phyloP scores from a whole-genome alignment of 2,888 invertebrate species.

The Cylindroiulus punctatus region DNA sequence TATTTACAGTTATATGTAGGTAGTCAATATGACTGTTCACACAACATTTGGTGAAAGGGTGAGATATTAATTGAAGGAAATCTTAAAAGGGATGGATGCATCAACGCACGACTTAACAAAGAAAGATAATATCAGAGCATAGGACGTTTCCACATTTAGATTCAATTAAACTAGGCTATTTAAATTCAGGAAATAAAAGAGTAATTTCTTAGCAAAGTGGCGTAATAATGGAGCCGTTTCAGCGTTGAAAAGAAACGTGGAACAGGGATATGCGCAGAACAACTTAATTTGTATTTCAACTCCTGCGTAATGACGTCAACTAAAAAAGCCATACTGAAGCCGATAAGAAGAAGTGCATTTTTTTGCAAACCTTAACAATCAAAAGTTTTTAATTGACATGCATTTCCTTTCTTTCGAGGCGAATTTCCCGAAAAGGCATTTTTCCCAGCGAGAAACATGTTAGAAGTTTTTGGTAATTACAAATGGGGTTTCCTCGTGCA shows the following conservation, averaged over 20 bases:
- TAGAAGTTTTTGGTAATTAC: slow-evolving; percentile 11
- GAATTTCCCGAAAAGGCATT: background rate
- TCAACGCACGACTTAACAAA: background rate
- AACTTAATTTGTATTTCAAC: background rate
- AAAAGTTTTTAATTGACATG: background rate
- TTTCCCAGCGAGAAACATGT: background rate
- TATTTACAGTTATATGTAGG: too few relatives aligned
- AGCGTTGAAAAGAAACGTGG: background rate
- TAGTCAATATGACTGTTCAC: too few relatives aligned
- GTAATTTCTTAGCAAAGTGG: background rate
- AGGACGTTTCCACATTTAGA: background rate
- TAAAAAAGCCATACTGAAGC: background rate
- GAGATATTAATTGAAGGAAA: too few relatives aligned
- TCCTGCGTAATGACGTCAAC: background rate
- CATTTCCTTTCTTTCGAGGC: background rate
- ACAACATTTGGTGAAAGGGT: too few relatives aligned
- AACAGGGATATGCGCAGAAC: background rate
- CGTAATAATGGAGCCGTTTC: background rate
- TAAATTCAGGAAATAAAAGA: slow-evolving; percentile 5
- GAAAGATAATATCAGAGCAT: background rate
- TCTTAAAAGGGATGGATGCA: background rate
- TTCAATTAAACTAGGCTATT: background rate
- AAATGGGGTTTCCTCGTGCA: background rate
- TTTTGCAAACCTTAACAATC: background rate
- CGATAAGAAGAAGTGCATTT: background rate